phyloP scores from a whole-genome alignment of 1,140 invertebrate species.

The Drosophila guanche region DNA sequence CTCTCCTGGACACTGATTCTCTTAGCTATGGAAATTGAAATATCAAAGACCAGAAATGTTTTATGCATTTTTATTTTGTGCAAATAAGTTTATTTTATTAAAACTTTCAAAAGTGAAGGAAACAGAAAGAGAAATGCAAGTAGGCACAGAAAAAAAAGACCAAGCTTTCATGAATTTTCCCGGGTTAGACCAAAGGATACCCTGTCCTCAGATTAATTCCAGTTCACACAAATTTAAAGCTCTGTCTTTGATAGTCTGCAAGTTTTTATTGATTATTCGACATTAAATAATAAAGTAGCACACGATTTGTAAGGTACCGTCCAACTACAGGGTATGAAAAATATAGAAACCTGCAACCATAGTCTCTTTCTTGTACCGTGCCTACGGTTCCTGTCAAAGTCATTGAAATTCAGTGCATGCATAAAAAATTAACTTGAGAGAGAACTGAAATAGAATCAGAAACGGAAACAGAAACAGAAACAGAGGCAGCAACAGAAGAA shows the following conservation, averaged over 20 bases:
- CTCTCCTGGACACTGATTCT: background rate
- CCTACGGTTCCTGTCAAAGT: conserved; percentile 48
- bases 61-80: conserved; percentile 57
- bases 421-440: conserved; percentile 58
- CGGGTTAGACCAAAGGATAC: too few relatives aligned
- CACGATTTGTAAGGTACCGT: too few relatives aligned
- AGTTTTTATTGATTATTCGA: too few relatives aligned
- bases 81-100: conserved; percentile 68
- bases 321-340: too few relatives aligned
- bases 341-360: too few relatives aligned
- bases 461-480: background rate
- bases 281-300: too few relatives aligned
- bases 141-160: too few relatives aligned
- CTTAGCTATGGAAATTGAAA: conserved; percentile 33
- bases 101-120: conserved; percentile 56
- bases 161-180: too few relatives aligned
- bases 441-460: conserved; percentile 18
- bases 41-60: conserved; percentile 58
- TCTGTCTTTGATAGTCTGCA: too few relatives aligned
- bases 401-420: conserved; percentile 66
- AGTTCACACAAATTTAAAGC: too few relatives aligned
- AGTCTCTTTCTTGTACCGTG: too few relatives aligned
- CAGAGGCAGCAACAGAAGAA: conserved; percentile 7
- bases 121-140: conserved; percentile 31
- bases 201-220: too few relatives aligned